Base-by-base conservation (phyloP, 1,140 invertebrate species). In the Drosophila insularis region DNA sequence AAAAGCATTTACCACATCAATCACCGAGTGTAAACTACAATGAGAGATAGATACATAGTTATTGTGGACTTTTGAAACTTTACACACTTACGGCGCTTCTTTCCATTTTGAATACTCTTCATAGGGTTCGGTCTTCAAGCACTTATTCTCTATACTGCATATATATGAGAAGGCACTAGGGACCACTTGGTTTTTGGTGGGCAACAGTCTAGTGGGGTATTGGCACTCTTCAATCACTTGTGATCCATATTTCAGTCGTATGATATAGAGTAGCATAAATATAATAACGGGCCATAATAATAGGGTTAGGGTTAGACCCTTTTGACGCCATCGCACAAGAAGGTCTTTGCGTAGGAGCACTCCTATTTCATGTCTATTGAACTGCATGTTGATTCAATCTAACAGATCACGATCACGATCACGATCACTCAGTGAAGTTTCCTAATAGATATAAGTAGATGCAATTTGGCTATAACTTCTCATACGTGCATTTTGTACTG, bases 131-230 rank as follows among this genome's bases (percentile, higher is more conserved):
- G 94, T 80, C 0, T 92, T 87, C 1, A 92, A 90, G 74, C 95
- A 95, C 2, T 94, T 93, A 79, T 95, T 95, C 81, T 94, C 94
- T 37, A 95, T 91, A 72, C 93, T 94, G 86, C 95, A 95, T 23
- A 95, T 93, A 76, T 95, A 95, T 14, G 94, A 95, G 80, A 95
- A 94, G 19, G 95, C 92, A 77, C 95, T 94, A 1, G 93, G 93
- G 13, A 95, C 74, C 23, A 95, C 84, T 3, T 94, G 94, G 68
- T 93, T 92, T 61, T 93, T 94, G 79, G 85, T 93, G 92, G 77
- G 95, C 86, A 95, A 90, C 46, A 94, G 93, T 11, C 95, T 93
- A 4, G 94, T 94, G 4, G 94, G 93, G 84, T 94, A 95, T 82
- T 94, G 94, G 90, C 91, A 92, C 6, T 90, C 84, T 1, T 67